Evolutionary conservation across 2,797 vertebrate species (phyloP).

Genomic region (Macropus fuliginosus): DNA sequence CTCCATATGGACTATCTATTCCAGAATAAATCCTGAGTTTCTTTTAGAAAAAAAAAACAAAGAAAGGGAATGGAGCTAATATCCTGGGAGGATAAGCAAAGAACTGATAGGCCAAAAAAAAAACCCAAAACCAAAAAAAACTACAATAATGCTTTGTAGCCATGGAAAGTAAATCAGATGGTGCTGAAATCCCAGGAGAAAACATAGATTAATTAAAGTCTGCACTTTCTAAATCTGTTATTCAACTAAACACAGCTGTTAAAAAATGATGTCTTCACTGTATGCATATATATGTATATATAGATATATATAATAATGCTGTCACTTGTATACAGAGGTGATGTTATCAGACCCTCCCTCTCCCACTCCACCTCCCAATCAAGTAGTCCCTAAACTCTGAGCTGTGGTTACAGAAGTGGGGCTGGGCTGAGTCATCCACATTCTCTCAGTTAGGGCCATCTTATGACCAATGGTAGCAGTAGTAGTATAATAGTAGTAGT

Average conservation of each 20-base stretch:
- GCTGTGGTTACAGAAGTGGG: conserved; percentile 11
- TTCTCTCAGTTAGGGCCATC: conserved; percentile 35
- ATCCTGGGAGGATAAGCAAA: conserved; percentile 81
- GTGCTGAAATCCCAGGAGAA: conserved; percentile 87
- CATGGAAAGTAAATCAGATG: conserved; percentile 87
- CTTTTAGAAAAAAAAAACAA: conserved; percentile 60
- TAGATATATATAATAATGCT: conserved; percentile 45
- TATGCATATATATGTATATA: conserved; percentile 31
- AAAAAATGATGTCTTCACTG: conserved; percentile 85
- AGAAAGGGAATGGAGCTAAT: conserved; percentile 79
- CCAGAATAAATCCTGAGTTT: conserved; percentile 47
- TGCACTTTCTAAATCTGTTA: conserved; percentile 87
- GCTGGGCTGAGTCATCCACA: conserved; percentile 27
- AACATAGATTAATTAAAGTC: conserved; percentile 88
- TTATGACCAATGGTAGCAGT: conserved; percentile 20
- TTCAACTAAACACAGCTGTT: conserved; percentile 87
- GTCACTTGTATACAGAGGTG: conserved; percentile 55
- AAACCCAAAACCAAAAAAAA: conserved; percentile 33
- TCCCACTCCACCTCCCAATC: not conserved
- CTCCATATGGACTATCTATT: not conserved
- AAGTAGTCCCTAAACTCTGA: conserved; percentile 26
- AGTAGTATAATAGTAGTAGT: not conserved
- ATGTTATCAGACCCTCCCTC: conserved; percentile 4
- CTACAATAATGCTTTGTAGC: conserved; percentile 86
- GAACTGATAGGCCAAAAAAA: conserved; percentile 65